Evolutionary conservation across 2,888 invertebrate species (phyloP).

Genomic region (Thalpophila matura): DNA sequence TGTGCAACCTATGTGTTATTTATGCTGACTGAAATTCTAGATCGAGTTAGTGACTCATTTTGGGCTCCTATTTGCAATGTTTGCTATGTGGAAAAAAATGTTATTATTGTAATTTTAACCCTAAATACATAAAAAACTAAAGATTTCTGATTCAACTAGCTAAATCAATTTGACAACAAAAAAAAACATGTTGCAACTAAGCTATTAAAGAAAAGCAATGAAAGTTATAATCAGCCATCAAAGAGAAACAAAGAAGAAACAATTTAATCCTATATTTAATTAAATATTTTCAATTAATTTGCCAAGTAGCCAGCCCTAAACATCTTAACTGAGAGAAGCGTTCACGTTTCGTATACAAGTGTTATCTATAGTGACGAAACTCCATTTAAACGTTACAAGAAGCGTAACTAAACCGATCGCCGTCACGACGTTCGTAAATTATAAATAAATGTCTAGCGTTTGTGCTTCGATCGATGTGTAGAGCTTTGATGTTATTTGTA

Average conservation of each 20-base stretch:
- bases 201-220: background rate
- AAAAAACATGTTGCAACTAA: too few species aligned
- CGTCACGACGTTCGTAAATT: constrained; percentile 83
- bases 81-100: background rate
- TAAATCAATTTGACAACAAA: too few species aligned
- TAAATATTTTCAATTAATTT: background rate
- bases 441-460: constrained; percentile 72
- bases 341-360: constrained; percentile 78
- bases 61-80: background rate
- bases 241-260: background rate
- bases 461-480: constrained; percentile 70
- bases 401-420: constrained; percentile 76
- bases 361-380: constrained; percentile 84
- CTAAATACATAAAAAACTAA: too few species aligned
- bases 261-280: background rate
- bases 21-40: constrained; percentile 1
- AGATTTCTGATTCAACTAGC: background rate
- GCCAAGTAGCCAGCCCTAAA: constrained; percentile 51
- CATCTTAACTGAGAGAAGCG: constrained; percentile 68
- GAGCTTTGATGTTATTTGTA: constrained; percentile 51
- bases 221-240: background rate
- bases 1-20: background rate
- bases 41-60: background rate
- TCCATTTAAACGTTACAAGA: constrained; percentile 79
- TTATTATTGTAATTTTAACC: too few species aligned